phyloP scores from a whole-genome alignment of 2,888 invertebrate species.

The Hydriomena furcata region DNA sequence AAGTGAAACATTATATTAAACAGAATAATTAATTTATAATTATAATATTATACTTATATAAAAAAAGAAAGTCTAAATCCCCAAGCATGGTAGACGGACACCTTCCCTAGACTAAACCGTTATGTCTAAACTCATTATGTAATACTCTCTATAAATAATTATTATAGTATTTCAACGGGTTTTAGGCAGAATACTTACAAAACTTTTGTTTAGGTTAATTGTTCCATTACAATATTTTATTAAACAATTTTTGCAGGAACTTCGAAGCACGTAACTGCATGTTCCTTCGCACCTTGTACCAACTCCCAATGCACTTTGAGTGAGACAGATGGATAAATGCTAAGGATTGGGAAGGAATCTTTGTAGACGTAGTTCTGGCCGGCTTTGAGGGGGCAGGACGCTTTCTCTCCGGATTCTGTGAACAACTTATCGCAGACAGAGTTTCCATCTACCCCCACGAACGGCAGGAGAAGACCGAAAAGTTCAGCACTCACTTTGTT shows the following conservation, averaged over 20 bases:
- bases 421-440: constrained; percentile 87
- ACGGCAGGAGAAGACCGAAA: constrained; percentile 86
- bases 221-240: background rate
- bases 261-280: constrained; percentile 85
- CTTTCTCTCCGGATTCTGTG: constrained; percentile 80
- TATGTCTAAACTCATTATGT: too few relatives aligned
- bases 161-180: too few relatives aligned
- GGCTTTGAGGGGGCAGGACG: constrained; percentile 87
- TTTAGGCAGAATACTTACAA: background rate
- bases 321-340: constrained; percentile 76
- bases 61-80: too few relatives aligned
- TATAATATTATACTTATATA: too few relatives aligned
- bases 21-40: too few relatives aligned
- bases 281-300: constrained; percentile 53
- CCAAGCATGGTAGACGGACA: too few relatives aligned
- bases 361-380: constrained; percentile 88
- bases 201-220: too few relatives aligned
- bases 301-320: constrained; percentile 87
- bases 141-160: too few relatives aligned
- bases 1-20: too few relatives aligned
- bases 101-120: too few relatives aligned
- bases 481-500: constrained; percentile 86
- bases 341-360: constrained; percentile 82
- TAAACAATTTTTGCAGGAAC: constrained; percentile 85
- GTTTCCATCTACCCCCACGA: constrained; percentile 89